Evolutionary conservation across 2,888 invertebrate species (phyloP), one percentile per base, ranked within the genome.

Genomic region (Eristalis arbustorum): DNA sequence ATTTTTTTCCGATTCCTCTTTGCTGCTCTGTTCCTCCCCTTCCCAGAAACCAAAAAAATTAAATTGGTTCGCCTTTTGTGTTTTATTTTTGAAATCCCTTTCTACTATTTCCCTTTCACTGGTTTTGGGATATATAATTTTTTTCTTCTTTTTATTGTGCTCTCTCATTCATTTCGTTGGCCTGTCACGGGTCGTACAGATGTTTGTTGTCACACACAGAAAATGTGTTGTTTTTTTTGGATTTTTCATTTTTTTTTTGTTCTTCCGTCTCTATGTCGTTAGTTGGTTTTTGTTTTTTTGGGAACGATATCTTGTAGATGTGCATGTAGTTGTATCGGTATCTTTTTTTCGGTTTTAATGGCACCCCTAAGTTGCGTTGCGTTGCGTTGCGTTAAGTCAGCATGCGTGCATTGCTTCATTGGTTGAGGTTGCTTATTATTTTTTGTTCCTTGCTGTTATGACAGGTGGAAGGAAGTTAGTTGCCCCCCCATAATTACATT

Each of bases 161-260:
- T 76, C 49, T 68, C 28, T 67, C 42, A n/a, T 59, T n/a, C 3
- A n/a, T 49, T 64, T 18, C 57, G 56, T 49, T 69, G 68, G 68
- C 77, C 61, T 81, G 81, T 74, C 31, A 87, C 66, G 82, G 82
- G 67, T 78, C 72, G 83, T 83, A 83, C 87, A 87, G 87, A 87
- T 87, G 87, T 78, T 75, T 87, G 72, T 68, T 87, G 79, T 87
- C 87, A 72, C 87, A 87, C 83, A 72, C 59, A 71, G 66, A 28
- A 18, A 40, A 49, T 31, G 31, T 31, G 59, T 59, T 59, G 1
- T 67, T 63, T 71, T 87, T 76, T 61, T 3, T n/a, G n/a, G 56
- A 74, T 87, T 56, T 23, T 61, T 74, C 14, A 42, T 74, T 63
- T 37, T 66, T 63, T 74, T 63, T 37, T 66, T 63, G 28, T 22